phyloP scores from a whole-genome alignment of 1,140 invertebrate species.

The Lasaia peninsularis region DNA sequence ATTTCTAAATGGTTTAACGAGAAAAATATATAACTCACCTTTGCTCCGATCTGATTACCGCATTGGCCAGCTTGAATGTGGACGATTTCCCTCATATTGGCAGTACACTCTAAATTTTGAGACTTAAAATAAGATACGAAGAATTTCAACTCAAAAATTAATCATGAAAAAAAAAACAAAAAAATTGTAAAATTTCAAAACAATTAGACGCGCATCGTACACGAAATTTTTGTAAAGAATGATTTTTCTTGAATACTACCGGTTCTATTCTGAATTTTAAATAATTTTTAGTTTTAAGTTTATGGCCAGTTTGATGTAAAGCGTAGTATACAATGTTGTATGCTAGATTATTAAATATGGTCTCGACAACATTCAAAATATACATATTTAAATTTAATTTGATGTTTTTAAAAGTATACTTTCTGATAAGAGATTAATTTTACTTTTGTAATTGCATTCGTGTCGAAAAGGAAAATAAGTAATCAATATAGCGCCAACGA shows the following conservation, averaged over 20 bases:
- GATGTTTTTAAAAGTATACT: too few relatives aligned
- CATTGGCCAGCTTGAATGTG: constrained; percentile 90
- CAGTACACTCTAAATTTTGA: constrained; percentile 31
- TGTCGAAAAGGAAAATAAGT: too few relatives aligned
- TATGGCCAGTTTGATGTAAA: not conserved
- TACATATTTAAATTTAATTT: too few relatives aligned
- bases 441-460: too few relatives aligned
- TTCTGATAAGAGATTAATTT: too few relatives aligned
- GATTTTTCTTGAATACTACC: constrained; percentile 2
- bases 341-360: too few relatives aligned
- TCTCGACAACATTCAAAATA: too few relatives aligned
- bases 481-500: too few relatives aligned
- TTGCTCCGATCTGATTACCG: constrained; percentile 83
- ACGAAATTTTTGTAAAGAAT: constrained; percentile 35
- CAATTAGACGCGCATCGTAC: constrained; percentile 32
- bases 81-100: constrained; percentile 88
- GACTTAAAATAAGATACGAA: constrained; percentile 27
- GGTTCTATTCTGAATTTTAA: not conserved
- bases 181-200: constrained; percentile 17
- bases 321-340: not conserved
- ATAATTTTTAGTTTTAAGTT: not conserved
- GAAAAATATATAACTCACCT: constrained; percentile 29
- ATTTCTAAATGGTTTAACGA: not conserved
- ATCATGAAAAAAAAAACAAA: constrained; percentile 27
- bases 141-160: constrained; percentile 26